Evolutionary conservation across 2,797 vertebrate genomes (phyloP), one percentile per base, ranked within the genome.

Genomic region (Brotula barbata): DNA sequence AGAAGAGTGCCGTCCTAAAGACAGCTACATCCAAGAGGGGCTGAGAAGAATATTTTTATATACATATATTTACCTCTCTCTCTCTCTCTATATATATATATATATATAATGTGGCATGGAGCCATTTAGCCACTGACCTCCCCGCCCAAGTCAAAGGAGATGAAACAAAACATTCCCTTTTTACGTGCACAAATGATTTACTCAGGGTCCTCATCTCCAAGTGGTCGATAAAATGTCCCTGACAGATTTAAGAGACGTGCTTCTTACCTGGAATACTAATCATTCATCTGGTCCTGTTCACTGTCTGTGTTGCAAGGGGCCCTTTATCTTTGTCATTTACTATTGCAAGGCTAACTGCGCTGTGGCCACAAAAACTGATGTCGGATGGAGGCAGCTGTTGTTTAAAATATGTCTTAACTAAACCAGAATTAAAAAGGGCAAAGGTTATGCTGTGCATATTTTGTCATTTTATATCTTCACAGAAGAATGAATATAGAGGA

Each of bases 191-290:
- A 16, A 19, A 17, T 64, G 55, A 71, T 79, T 75, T 79, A 75
- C 58, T 23, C 3, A 0, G 7, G 58, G 57, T 8, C 4, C 48
- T 71, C 20, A 2, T 63, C 20, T 19, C 36, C 25, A 22, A 73
- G 51, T 36, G 41, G 14, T 52, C 43, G 42, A 70, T 74, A 73
- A 80, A 80, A 40, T 45, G 28, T 47, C 3, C 17, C 34, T 34
- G 75, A 55, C 61, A 55, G 47, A 13, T 77, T 83, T 73, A 71
- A 51, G 58, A 56, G 28, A 54, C 69, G 41, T 33, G 36, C 15
- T 43, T 71, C 50, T 33, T 36, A 73, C 16, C 45, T 56, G 48
- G 68, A 50, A 72, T 68, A 68, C 60, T 67, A 64, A 81, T 33
- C 6, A 7, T 65, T 62, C 25, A 74, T 68, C 41, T 52, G 7